Evolutionary conservation across 1,140 invertebrate species (phyloP).

Genomic region (Aphidius ervi): DNA sequence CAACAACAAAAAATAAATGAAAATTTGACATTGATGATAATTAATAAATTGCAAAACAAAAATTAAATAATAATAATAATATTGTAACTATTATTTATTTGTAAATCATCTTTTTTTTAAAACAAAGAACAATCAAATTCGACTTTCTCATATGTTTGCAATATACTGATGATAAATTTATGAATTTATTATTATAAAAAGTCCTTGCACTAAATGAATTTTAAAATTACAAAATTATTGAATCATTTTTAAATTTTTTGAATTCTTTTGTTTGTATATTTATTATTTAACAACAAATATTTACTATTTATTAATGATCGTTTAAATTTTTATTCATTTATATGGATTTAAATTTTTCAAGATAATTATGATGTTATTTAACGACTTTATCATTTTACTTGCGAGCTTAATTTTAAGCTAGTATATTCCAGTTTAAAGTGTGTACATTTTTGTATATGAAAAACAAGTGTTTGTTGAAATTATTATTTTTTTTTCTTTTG

Average conservation of each 20-base stretch:
- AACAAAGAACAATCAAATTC: slow-evolving; percentile 1
- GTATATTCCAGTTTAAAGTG: too few species aligned
- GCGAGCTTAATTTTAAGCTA: too few species aligned
- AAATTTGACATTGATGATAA: background rate
- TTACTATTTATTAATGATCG: background rate
- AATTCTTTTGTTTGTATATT: background rate
- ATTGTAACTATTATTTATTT: background rate
- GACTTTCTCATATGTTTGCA: slow-evolving; percentile 16
- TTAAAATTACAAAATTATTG: slow-evolving; percentile 33
- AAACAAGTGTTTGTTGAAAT: too few species aligned
- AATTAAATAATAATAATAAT: background rate
- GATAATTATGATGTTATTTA: too few species aligned
- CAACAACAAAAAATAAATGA: background rate
- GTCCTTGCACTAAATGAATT: slow-evolving; percentile 34
- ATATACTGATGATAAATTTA: background rate
- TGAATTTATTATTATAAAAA: slow-evolving; percentile 29
- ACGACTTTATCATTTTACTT: too few species aligned
- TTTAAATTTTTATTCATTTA: background rate
- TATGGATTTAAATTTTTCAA: background rate
- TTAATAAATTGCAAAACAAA: background rate
- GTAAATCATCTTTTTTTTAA: background rate
- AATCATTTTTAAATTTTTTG: background rate
- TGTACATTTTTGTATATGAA: too few species aligned
- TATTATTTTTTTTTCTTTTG: too few species aligned
- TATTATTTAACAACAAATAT: too few species aligned